A percentile compares a stretch with the other conserved stretches of the same genome.
These are phyloP conservation scores for Gobiocypris rarus DNA, from an alignment of 2,113 vertebrate species.

Conservation along the genomic window DNA sequence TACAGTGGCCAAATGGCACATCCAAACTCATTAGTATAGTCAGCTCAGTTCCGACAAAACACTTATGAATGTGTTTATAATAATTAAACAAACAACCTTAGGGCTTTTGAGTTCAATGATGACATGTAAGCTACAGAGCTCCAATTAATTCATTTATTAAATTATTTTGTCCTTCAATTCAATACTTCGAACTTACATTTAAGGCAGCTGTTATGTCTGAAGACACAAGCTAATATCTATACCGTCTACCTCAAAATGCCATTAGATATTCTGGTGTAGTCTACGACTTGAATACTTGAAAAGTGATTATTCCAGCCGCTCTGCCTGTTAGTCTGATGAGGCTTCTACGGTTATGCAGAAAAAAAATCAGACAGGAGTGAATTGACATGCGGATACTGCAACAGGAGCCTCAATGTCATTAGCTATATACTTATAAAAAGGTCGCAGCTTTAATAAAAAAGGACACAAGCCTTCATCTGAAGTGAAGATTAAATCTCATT, in stretches of 20 bases:
- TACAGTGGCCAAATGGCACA: background rate
- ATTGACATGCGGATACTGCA: conserved; percentile 17
- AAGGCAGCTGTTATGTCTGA: background rate
- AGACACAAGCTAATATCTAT: background rate
- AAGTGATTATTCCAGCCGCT: conserved; percentile 13
- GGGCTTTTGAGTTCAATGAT: background rate
- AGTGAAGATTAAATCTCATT: conserved; percentile 20
- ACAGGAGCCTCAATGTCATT: conserved; percentile 16
- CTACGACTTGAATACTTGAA: conserved; percentile 16
- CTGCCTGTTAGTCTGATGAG: conserved; percentile 37
- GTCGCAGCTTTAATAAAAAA: conserved; percentile 18
- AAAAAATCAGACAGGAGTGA: conserved; percentile 14
- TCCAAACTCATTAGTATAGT: conserved; percentile 2
- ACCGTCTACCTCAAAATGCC: background rate
- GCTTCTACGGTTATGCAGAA: conserved; percentile 1
- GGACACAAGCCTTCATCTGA: conserved; percentile 1
- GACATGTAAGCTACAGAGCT: background rate
- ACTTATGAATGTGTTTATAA: background rate
- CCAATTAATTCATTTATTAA: background rate
- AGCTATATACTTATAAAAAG: background rate
- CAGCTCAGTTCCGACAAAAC: background rate
- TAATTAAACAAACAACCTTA: conserved; percentile 4
- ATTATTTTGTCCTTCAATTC: background rate
- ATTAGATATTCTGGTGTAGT: conserved; percentile 24
- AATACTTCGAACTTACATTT: background rate